These are phyloP conservation scores for Phymastichus coffea DNA, from an alignment of 1,140 invertebrate genomes.

Conservation along the genomic window DNA sequence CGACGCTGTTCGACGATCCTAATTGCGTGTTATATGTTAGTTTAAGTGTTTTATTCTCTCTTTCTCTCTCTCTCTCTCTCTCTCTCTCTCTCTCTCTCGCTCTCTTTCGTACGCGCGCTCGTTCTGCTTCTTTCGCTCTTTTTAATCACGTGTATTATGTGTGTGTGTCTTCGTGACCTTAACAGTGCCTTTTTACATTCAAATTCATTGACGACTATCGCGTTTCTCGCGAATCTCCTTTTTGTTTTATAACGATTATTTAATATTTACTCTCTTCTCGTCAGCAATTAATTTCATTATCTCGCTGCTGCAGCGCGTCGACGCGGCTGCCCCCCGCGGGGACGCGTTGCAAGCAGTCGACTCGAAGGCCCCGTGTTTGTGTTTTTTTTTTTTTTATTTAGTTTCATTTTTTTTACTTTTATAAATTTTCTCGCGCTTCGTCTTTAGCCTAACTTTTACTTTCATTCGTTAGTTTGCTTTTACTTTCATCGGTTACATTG, in stretches of 20 bases:
- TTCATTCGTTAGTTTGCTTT: constrained; percentile 2
- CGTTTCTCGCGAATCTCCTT: constrained; percentile 3
- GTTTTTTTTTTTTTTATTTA: constrained; percentile 9
- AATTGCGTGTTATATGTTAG: constrained; percentile 25
- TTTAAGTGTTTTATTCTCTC: too few species aligned
- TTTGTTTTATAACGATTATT: background rate
- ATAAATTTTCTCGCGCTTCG: background rate
- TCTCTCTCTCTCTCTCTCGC: background rate
- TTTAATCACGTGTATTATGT: constrained; percentile 9
- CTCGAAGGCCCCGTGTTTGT: constrained; percentile 26
- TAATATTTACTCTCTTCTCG: background rate
- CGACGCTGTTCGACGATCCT: too few species aligned
- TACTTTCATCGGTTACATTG: constrained; percentile 6
- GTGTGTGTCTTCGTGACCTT: constrained; percentile 39
- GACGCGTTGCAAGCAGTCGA: constrained; percentile 7
- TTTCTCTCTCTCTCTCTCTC: background rate
- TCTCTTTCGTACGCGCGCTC: background rate
- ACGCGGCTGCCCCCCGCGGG: too few species aligned
- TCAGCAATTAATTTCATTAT: background rate
- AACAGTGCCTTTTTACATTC: constrained; percentile 47
- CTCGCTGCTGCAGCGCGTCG: background rate
- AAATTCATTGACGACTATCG: constrained; percentile 21
- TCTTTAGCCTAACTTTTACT: constrained; percentile 6
- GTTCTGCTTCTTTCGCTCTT: background rate
- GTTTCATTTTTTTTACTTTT: too few species aligned